Evolutionary conservation across 2,797 vertebrate genomes (phyloP).

Genomic region (Poeciliopsis infans): DNA sequence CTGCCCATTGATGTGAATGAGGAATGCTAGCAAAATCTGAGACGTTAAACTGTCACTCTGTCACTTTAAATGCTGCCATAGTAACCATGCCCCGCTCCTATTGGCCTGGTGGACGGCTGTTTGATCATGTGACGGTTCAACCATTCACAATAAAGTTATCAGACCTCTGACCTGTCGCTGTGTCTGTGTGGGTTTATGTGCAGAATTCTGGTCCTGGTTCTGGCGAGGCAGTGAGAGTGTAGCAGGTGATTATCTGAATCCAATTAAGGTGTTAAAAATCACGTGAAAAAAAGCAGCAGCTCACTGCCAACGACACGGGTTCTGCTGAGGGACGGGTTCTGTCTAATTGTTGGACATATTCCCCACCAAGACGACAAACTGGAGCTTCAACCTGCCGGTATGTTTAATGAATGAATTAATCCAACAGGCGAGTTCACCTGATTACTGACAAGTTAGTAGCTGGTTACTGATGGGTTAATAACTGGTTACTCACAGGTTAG

Average conservation of each 20-base stretch:
- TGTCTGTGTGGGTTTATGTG: conserved; percentile 7
- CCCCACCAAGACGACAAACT: neutral
- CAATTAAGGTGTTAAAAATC: conserved; percentile 66
- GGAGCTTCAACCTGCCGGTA: neutral
- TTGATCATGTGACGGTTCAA: conserved; percentile 58
- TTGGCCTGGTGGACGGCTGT: conserved; percentile 37
- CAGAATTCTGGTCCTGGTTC: no score
- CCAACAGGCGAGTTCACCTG: no score
- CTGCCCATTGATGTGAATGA: conserved; percentile 36
- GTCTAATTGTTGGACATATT: neutral
- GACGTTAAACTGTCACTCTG: conserved; percentile 63
- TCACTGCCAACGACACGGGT: neutral
- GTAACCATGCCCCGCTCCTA: conserved; percentile 32
- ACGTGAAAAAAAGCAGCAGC: conserved; percentile 4
- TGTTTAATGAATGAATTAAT: neutral
- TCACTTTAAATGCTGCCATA: conserved; percentile 66
- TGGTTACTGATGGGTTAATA: no score
- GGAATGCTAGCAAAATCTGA: conserved; percentile 52
- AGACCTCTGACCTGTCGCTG: conserved; percentile 31
- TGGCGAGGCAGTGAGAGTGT: conserved; percentile 16
- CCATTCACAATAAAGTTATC: conserved; percentile 55
- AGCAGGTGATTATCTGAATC: conserved; percentile 63
- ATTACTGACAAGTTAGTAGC: no score
- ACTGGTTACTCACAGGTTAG: no score
- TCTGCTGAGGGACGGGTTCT: neutral